Evolutionary conservation across 2,888 invertebrate genomes (phyloP), one percentile per base, ranked within the genome.

Genomic region (Hydroisotoma schaefferi): DNA sequence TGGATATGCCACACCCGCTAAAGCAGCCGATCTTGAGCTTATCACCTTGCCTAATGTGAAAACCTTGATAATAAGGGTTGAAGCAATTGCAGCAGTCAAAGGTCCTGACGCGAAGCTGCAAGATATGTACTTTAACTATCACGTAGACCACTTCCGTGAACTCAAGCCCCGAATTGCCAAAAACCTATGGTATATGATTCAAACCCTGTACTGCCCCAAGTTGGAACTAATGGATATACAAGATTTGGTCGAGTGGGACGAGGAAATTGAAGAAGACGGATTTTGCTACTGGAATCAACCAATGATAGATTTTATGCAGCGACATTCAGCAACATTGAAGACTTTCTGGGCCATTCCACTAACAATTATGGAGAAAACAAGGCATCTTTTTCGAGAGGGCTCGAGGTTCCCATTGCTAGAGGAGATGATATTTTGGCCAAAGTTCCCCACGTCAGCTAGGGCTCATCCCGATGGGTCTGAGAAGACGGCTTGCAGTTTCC

Each of bases 271-370:
- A 6, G 20, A 43, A 6, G 20, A 18, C 43, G 43, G 18, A n/a
- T 43, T 43, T 18, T 43, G 6, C 43, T 43, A 43, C 18, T 43
- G 43, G 43, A 20, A n/a, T 10, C 43, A 43, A 43, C 43, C 43
- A 8, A 8, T 43, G 6, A 18, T 43, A 8, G 10, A 10, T n/a
- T 43, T 43, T n/a, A 12, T 43, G 6, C 43, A 43, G 18, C 10
- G 43, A 43, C 43, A 43, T n/a, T 12, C 43, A 18, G 8, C 43
- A 12, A 43, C 43, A 10, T 20, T 43, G 6, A 12, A 18, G 18
- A 43, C 12, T 6, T 43, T 43, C 8, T n/a, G 20, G 20, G 6
- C 18, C 6, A n/a, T 20, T 10, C 43, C 43, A 10, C 6, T 43
- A 6, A 18, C 20, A 18, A 6, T 43, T 12, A 43, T 6, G 18